Percentiles rank a stretch among this genome's conserved stretches.
phyloP scores from a whole-genome alignment of 2,113 vertebrate species.

The Stegastes partitus region DNA sequence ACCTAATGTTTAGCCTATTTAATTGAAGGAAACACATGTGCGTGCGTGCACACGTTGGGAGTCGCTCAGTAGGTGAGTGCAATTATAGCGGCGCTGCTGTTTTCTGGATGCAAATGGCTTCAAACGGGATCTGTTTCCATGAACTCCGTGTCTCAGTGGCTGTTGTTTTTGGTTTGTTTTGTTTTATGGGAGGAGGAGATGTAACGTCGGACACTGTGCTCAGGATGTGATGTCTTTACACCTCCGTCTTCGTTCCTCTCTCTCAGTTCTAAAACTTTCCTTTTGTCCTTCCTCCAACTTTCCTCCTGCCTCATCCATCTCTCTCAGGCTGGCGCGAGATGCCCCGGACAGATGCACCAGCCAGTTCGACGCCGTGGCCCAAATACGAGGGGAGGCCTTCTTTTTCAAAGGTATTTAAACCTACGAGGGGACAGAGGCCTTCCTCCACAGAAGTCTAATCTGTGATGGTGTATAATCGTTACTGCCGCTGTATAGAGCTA shows the following conservation, averaged over 20 bases:
- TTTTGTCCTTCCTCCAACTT: constrained; percentile 9
- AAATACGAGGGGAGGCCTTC: constrained; percentile 98
- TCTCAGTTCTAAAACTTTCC: neutral
- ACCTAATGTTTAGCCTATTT: constrained; percentile 52
- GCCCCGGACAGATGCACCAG: constrained; percentile 91
- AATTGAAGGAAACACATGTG: constrained; percentile 45
- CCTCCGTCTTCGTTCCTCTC: neutral
- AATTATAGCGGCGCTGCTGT: neutral
- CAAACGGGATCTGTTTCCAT: neutral
- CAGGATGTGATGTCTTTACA: neutral
- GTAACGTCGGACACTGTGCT: neutral
- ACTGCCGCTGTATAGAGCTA: too few species aligned
- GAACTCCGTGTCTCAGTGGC: neutral
- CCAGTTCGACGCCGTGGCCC: constrained; percentile 95
- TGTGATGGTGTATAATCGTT: too few species aligned
- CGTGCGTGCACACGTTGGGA: constrained; percentile 18
- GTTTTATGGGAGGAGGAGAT: neutral
- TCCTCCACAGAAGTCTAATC: too few species aligned
- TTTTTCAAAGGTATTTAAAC: constrained; percentile 95
- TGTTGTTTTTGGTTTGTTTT: too few species aligned
- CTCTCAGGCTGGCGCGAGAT: constrained; percentile 85
- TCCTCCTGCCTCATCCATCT: neutral
- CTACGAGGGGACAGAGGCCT: neutral
- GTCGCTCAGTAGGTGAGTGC: neutral
- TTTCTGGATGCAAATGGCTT: constrained; percentile 3